Evolutionary conservation across 2,797 vertebrate species (phyloP).

Genomic region (Myripristis jacobus): DNA sequence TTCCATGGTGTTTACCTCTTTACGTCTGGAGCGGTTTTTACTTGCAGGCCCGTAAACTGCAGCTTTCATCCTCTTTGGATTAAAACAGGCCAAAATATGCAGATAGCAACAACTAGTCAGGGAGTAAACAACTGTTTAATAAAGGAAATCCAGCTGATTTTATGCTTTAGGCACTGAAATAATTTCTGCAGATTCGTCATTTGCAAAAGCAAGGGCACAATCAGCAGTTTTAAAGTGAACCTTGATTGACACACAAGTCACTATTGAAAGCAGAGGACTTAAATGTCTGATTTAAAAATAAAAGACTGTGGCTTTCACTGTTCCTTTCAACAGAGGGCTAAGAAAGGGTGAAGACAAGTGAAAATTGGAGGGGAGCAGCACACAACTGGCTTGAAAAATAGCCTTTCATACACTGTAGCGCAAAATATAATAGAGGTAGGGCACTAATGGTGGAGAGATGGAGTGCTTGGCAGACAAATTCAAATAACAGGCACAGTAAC

Average conservation of each 20-base stretch:
- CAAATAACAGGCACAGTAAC: not conserved
- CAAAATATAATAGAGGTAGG: not conserved
- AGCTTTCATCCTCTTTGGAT: slow-evolving; percentile 2
- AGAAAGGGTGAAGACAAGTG: not conserved
- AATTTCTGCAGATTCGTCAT: not conserved
- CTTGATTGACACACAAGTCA: not conserved
- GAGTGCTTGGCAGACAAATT: not conserved
- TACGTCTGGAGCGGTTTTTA: slow-evolving; percentile 6
- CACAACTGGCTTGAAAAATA: not conserved
- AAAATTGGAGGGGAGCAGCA: not conserved
- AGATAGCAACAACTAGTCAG: not conserved
- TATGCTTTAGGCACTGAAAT: slow-evolving; percentile 1
- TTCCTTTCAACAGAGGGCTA: not conserved
- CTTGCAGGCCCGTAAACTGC: slow-evolving; percentile 7
- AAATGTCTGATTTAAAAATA: not conserved
- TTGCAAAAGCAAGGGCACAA: not conserved
- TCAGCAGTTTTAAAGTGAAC: not conserved
- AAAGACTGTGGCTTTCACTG: not conserved
- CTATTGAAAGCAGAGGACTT: not conserved
- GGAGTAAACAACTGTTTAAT: not conserved
- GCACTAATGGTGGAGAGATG: not conserved
- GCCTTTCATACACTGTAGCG: not conserved
- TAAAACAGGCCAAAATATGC: slow-evolving; percentile 10
- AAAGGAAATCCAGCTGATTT: not conserved
- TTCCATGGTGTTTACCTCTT: slow-evolving; percentile 12